These are phyloP conservation scores for Corythornis vintsioides DNA, from an alignment of 2,113 vertebrate genomes.

Conservation along the genomic window DNA sequence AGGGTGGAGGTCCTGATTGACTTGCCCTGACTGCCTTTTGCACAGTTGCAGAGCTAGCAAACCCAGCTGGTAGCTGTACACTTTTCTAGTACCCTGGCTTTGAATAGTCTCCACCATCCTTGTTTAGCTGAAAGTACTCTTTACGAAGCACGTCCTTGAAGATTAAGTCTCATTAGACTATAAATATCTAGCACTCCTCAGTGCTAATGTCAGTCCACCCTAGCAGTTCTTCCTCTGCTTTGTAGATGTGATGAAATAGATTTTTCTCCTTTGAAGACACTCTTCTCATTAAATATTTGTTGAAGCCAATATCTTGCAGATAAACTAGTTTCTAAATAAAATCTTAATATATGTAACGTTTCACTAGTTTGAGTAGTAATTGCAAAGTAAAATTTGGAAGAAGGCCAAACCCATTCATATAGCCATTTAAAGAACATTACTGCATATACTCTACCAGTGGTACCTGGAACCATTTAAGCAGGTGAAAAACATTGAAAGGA, in stretches of 20 bases:
- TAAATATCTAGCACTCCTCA: background rate
- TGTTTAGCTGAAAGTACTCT: background rate
- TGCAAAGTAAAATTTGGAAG: background rate
- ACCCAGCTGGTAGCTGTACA: background rate
- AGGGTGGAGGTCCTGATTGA: background rate
- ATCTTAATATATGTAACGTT: background rate
- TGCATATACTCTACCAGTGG: background rate
- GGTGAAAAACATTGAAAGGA: background rate
- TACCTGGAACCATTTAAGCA: background rate
- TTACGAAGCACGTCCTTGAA: background rate
- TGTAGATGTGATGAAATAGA: accelerated
- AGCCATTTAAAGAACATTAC: background rate
- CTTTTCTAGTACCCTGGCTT: background rate
- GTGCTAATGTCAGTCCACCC: background rate
- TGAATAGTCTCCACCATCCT: background rate
- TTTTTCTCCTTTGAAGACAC: background rate
- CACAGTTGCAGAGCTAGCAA: background rate
- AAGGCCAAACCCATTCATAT: background rate
- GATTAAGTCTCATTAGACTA: background rate
- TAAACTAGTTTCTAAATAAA: slow-evolving; percentile 8
- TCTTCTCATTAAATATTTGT: background rate
- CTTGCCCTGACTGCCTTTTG: background rate
- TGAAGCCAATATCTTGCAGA: background rate
- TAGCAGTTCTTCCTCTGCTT: background rate
- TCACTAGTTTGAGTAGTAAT: background rate